Evolutionary conservation across 2,113 vertebrate species (phyloP), one percentile per base, ranked within the genome.

Genomic region (Corythaixoides concolor): DNA sequence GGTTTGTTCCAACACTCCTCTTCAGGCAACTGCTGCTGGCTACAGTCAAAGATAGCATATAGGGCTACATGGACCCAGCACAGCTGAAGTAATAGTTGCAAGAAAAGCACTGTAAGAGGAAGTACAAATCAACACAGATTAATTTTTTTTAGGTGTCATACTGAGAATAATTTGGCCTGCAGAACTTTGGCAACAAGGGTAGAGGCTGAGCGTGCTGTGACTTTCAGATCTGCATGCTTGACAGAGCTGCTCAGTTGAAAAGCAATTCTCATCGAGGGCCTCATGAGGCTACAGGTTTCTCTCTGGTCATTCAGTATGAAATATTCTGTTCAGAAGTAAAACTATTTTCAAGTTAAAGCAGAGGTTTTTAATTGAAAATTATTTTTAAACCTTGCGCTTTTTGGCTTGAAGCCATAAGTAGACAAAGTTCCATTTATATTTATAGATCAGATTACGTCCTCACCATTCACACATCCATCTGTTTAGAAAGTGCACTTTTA

Each of bases 101-200:
- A 64, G 84, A 86, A 63, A 75, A 79, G 60, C 56, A 21, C 28
- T 64, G 50, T 39, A 90, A 92, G 58, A 95, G 56, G 74, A 91
- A 85, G 58, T 21, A 85, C 53, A 82, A 50, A 93, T 50, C 91
- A 76, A 85, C 30, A 56, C 24, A 85, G 49, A 87, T 72, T 89
- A 74, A 66, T 47, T n/a, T 66, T 91, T 39, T 93, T 88, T 69
- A 68, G 70, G 85, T 64, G 49, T 81, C 76, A 68, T 12, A 39
- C 18, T 69, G 76, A 52, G 45, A 90, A 87, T 88, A 90, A 84
- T 86, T 92, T 84, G 64, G 73, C 73, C 43, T 60, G 79, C 60
- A 94, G 88, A 94, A 88, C 33, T 86, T 81, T 92, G 85, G 92
- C 85, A 95, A 60, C 24, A 64, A 67, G 52, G 68, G 43, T 28